Evolutionary conservation across 2,797 vertebrate species (phyloP).

Genomic region (Xerus rutilus): DNA sequence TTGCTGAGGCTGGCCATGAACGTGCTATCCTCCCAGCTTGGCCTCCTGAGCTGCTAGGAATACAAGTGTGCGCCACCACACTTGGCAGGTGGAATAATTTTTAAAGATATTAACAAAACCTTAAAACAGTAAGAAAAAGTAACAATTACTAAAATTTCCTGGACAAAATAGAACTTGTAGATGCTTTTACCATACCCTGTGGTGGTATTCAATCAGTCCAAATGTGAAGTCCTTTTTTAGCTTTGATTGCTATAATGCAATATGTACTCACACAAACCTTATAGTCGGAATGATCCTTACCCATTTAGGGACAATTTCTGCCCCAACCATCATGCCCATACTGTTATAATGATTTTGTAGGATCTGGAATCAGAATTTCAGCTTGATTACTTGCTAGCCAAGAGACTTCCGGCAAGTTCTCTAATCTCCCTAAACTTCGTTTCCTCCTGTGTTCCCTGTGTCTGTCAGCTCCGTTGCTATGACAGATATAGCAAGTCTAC

Average conservation of each 20-base stretch:
- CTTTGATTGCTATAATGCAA: not conserved
- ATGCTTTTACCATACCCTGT: not conserved
- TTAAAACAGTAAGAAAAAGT: not conserved
- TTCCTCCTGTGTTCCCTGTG: not conserved
- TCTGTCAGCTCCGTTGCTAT: not conserved
- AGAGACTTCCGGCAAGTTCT: not conserved
- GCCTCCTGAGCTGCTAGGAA: too few species aligned
- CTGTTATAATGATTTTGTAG: not conserved
- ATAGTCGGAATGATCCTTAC: not conserved
- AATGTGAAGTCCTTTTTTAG: not conserved
- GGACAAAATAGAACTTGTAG: not conserved
- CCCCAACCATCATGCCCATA: not conserved
- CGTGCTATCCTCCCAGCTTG: too few species aligned
- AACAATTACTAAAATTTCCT: not conserved
- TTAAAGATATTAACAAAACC: conserved; percentile 20
- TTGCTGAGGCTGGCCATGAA: too few species aligned
- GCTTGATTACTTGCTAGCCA: not conserved
- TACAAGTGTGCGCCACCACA: too few species aligned
- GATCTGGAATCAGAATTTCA: conserved; percentile 14
- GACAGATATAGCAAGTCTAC: not conserved
- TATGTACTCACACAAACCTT: not conserved
- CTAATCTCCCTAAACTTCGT: not conserved
- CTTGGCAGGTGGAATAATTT: not conserved
- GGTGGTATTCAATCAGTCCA: not conserved
- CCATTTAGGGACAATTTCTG: not conserved